Conservation (phyloP, 2,888 invertebrate genomes). For the Drosophila algonquin region DNA sequence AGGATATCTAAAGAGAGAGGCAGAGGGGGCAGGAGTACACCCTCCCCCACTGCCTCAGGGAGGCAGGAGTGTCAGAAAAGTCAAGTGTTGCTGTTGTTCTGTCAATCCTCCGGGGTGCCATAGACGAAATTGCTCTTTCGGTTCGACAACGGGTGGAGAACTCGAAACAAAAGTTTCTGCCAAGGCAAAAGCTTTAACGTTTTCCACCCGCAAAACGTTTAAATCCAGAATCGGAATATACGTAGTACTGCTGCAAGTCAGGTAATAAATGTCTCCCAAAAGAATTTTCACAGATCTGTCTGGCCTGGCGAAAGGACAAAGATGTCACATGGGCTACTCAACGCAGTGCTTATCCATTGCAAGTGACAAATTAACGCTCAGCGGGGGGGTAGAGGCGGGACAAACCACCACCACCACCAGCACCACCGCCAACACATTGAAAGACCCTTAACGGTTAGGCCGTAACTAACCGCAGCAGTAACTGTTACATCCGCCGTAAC, state of each 20-base stretch:
- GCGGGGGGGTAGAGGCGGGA: constrained; percentile 35
- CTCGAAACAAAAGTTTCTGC: constrained; percentile 46
- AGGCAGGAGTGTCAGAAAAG: constrained; percentile 59
- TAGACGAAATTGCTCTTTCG: constrained; percentile 76
- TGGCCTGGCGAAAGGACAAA: constrained; percentile 2
- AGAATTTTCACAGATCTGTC: constrained; percentile 59
- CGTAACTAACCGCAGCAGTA: constrained; percentile 67
- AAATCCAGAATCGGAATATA: constrained; percentile 45
- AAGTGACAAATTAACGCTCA: constrained; percentile 72
- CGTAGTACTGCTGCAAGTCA: constrained; percentile 20
- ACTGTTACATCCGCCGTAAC: constrained; percentile 43
- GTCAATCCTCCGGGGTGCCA: constrained; percentile 73
- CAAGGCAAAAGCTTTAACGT: constrained; percentile 52
- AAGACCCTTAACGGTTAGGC: constrained; percentile 31
- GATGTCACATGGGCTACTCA: constrained; percentile 29
- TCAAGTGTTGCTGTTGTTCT: constrained; percentile 52
- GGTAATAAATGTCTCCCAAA: constrained; percentile 83
- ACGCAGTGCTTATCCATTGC: constrained; percentile 20
- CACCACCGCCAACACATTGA: constrained; percentile 23
- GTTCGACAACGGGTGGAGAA: background rate
- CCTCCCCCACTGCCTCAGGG: too few species aligned
- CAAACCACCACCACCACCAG: constrained; percentile 28
- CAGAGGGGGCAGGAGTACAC: constrained; percentile 22
- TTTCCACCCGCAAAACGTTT: constrained; percentile 51
- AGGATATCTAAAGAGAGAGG: background rate